These are phyloP conservation scores for Epinephelus moara DNA, from an alignment of 2,113 vertebrate species.

Conservation along the genomic window DNA sequence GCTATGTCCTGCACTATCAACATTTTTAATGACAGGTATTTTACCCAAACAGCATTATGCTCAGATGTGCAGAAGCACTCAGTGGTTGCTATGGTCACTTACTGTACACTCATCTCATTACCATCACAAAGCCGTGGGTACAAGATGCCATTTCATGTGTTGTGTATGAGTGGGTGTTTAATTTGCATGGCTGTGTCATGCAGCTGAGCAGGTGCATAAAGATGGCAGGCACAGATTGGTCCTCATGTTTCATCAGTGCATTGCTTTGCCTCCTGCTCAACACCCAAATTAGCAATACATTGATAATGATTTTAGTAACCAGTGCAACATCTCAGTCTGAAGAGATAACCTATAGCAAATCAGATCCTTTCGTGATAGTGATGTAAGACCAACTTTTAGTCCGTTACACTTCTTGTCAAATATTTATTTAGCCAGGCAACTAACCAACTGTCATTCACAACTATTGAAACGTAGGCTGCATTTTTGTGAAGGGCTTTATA, in stretches of 20 bases:
- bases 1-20: background rate
- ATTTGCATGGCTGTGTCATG: conserved; percentile 42
- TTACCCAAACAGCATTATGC: background rate
- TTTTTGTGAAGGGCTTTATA: background rate
- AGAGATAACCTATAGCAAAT: background rate
- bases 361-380: background rate
- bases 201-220: conserved; percentile 24
- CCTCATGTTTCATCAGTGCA: background rate
- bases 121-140: conserved; percentile 19
- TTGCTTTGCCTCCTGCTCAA: background rate
- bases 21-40: background rate
- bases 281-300: background rate
- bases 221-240: conserved; percentile 7
- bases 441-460: background rate
- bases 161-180: conserved; percentile 47
- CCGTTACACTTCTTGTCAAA: background rate
- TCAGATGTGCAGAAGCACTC: background rate
- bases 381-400: background rate
- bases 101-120: conserved; percentile 17
- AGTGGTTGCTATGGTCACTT: conserved; percentile 4
- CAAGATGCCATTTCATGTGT: conserved; percentile 7
- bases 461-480: background rate
- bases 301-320: background rate
- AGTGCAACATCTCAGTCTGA: background rate
- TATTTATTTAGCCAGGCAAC: background rate